phyloP scores from a whole-genome alignment of 1,140 invertebrate genomes.

The Drosophila sp. region DNA sequence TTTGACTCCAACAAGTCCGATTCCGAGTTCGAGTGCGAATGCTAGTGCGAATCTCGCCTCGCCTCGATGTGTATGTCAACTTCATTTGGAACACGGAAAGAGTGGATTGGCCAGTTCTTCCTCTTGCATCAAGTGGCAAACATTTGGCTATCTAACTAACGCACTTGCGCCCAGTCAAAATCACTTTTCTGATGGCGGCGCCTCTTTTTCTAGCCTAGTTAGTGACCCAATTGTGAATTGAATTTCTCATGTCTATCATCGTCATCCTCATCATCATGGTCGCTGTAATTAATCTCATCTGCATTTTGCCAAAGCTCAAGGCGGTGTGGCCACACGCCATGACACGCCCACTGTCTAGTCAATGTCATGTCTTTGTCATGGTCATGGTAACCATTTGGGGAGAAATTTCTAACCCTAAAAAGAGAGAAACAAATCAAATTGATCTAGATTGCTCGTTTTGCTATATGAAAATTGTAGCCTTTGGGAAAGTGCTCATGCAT shows the following conservation, averaged over 20 bases:
- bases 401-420: conserved; percentile 18
- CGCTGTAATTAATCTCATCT: conserved; percentile 52
- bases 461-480: conserved; percentile 48
- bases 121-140: conserved; percentile 30
- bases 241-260: conserved; percentile 35
- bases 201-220: conserved; percentile 30
- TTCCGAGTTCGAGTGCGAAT: background rate
- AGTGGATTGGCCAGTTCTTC: conserved; percentile 39
- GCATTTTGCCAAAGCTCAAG: conserved; percentile 23
- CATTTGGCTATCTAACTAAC: conserved; percentile 26
- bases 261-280: conserved; percentile 14
- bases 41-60: conserved; percentile 12
- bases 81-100: conserved; percentile 26
- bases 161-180: conserved; percentile 42
- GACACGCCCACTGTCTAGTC: conserved; percentile 37
- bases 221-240: conserved; percentile 57
- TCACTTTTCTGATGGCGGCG: conserved; percentile 2
- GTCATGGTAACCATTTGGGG: background rate
- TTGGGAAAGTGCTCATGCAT: conserved; percentile 58
- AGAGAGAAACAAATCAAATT: background rate
- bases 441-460: conserved; percentile 40
- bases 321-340: conserved; percentile 1
- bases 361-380: conserved; percentile 23
- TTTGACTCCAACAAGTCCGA: background rate
- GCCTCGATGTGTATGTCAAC: conserved; percentile 26